These are phyloP conservation scores for Malurus cyaneus DNA, from an alignment of 2,113 vertebrate genomes.

Conservation along the genomic window DNA sequence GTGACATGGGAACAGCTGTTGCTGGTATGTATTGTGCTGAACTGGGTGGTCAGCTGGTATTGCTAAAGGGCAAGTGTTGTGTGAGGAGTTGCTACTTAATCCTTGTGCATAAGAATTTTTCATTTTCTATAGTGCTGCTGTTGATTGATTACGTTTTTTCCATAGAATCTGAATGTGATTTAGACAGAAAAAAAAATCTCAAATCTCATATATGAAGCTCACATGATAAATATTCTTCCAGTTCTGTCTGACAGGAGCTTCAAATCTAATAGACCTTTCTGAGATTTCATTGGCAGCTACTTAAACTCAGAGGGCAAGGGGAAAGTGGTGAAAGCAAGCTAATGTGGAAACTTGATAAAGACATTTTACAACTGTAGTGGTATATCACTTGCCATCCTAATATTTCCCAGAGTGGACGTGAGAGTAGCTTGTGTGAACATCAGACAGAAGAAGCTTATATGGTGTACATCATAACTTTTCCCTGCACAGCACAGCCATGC, in stretches of 20 bases:
- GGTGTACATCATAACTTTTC: neutral
- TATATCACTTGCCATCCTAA: neutral
- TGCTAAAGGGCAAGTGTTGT: neutral
- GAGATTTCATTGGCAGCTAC: conserved; percentile 11
- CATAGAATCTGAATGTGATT: neutral
- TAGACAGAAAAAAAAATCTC: neutral
- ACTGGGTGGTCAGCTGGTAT: neutral
- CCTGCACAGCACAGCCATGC: neutral
- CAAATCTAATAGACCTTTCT: neutral
- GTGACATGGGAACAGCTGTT: conserved; percentile 25
- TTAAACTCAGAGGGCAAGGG: conserved; percentile 14
- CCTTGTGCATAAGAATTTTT: neutral
- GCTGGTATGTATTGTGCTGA: neutral
- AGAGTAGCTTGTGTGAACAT: neutral
- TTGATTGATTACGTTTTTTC: conserved; percentile 9
- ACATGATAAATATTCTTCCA: neutral
- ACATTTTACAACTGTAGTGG: neutral
- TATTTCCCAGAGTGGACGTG: neutral
- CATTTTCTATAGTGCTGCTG: neutral
- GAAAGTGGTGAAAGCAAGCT: conserved; percentile 22
- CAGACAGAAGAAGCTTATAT: neutral
- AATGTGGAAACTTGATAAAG: conserved; percentile 4
- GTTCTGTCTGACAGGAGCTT: neutral
- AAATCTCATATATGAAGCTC: neutral
- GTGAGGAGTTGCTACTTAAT: neutral